phyloP scores from a whole-genome alignment of 2,888 invertebrate species.

The Drosophila mulleri region DNA sequence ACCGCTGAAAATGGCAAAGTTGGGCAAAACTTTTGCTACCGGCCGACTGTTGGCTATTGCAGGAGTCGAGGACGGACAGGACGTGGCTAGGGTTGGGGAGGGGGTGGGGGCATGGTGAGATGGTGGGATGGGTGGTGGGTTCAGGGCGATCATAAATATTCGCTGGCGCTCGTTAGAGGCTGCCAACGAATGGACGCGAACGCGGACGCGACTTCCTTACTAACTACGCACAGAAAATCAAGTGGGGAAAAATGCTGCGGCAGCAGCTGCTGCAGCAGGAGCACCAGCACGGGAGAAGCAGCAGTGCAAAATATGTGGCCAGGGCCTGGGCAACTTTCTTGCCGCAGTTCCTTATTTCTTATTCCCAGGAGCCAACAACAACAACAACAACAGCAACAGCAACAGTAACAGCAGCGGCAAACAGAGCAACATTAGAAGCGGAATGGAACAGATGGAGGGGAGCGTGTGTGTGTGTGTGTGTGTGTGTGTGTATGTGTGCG shows the following conservation, averaged over 20 bases:
- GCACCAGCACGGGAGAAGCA: slow-evolving; percentile 24
- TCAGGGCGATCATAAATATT: slow-evolving; percentile 81
- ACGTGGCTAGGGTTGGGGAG: not conserved
- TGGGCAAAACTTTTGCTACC: slow-evolving; percentile 68
- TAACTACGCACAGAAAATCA: slow-evolving; percentile 80
- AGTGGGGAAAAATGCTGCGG: slow-evolving; percentile 76
- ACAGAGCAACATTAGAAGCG: slow-evolving; percentile 51
- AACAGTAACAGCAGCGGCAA: slow-evolving; percentile 32
- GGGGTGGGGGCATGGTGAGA: not conserved
- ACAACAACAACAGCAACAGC: slow-evolving; percentile 29
- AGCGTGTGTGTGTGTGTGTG: not conserved
- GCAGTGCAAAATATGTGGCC: slow-evolving; percentile 72
- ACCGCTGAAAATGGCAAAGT: slow-evolving; percentile 75
- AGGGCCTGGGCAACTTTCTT: slow-evolving; percentile 60
- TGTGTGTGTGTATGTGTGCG: slow-evolving; percentile 20
- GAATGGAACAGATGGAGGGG: slow-evolving; percentile 10
- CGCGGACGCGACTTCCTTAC: slow-evolving; percentile 77
- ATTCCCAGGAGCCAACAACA: slow-evolving; percentile 76
- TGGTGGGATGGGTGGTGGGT: not conserved
- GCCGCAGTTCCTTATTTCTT: slow-evolving; percentile 77
- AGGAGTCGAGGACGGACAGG: not conserved
- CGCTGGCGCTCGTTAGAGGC: slow-evolving; percentile 80
- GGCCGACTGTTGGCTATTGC: slow-evolving; percentile 32
- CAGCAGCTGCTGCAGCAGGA: slow-evolving; percentile 58
- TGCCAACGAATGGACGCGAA: slow-evolving; percentile 70